Evolutionary conservation across 2,113 vertebrate species (phyloP).

Genomic region (Gymnarchus niloticus): DNA sequence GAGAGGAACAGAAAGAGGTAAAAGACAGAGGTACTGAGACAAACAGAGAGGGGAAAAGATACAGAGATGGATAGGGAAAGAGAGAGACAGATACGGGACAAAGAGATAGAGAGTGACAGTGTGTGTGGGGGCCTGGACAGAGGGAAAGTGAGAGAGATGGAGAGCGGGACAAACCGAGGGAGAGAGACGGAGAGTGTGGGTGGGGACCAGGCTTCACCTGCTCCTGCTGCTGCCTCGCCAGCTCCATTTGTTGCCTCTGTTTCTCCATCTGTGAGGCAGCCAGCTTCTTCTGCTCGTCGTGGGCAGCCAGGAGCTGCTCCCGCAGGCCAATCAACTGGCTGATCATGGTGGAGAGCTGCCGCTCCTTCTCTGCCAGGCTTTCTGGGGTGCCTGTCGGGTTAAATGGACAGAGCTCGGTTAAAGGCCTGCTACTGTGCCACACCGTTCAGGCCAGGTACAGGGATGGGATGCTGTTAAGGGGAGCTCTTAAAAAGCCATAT

Average conservation of each 20-base stretch:
- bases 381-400: constrained; percentile 76
- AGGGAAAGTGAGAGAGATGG: neutral
- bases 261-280: constrained; percentile 92
- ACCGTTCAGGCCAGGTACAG: neutral
- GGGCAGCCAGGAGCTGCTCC: constrained; percentile 88
- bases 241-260: constrained; percentile 92
- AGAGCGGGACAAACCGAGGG: neutral
- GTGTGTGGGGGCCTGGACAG: neutral
- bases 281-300: constrained; percentile 93
- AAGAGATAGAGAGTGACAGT: neutral
- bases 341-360: constrained; percentile 90
- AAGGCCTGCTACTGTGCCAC: neutral
- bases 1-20: neutral
- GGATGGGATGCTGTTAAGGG: neutral
- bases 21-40: no score
- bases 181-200: neutral
- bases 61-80: neutral
- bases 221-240: constrained; percentile 91
- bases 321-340: constrained; percentile 88
- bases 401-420: neutral
- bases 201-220: constrained; percentile 64
- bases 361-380: constrained; percentile 88
- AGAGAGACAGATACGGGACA: neutral
- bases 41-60: neutral
- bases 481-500: neutral